Conservation (phyloP, 2,113 vertebrate species). For the Cichladusa arquata region DNA sequence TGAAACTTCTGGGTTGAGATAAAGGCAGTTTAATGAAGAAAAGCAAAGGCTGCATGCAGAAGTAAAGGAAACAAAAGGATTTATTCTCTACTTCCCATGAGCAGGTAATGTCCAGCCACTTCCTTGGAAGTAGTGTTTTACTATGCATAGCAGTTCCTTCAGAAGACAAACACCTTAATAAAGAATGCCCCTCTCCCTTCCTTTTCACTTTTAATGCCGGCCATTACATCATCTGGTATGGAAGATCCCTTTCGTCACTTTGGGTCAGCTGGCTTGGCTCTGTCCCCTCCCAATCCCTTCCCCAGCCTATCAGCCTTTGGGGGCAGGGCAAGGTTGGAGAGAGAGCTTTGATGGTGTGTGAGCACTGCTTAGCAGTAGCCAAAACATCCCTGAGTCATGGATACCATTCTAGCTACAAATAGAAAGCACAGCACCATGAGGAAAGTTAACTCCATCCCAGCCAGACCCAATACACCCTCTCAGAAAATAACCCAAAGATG, state of each 20-base stretch:
- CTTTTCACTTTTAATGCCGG: background rate
- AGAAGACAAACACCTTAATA: background rate
- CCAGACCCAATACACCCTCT: background rate
- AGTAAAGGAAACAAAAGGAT: background rate
- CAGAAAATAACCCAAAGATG: background rate
- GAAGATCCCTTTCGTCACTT: background rate
- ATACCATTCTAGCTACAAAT: background rate
- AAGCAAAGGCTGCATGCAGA: background rate
- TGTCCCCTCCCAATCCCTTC: background rate
- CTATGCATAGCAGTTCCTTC: background rate
- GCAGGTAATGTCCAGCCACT: background rate
- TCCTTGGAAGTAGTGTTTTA: background rate
- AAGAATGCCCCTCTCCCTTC: background rate
- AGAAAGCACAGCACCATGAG: background rate
- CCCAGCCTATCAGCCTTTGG: background rate
- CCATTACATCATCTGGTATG: background rate
- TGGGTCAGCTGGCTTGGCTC: background rate
- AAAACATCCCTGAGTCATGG: background rate
- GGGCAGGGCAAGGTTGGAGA: background rate
- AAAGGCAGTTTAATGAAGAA: background rate
- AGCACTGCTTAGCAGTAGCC: background rate
- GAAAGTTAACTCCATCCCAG: background rate
- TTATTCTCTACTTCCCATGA: background rate
- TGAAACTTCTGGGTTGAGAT: background rate
- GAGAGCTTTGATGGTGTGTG: background rate